Evolutionary conservation across 2,797 vertebrate species (phyloP), one percentile per base, ranked within the genome.

Genomic region (Sitta carolinensis): DNA sequence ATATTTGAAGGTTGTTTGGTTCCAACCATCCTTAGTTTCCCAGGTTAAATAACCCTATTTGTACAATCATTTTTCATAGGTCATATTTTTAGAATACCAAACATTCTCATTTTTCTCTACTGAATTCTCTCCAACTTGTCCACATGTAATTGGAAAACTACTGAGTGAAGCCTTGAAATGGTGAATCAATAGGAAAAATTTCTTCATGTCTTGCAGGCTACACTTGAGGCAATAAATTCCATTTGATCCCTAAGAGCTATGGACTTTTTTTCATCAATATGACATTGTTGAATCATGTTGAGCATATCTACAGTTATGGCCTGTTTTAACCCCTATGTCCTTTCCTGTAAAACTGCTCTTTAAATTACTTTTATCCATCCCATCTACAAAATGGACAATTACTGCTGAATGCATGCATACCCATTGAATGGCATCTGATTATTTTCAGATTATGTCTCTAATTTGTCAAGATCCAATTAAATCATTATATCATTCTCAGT

Each of bases 91-190:
- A 69, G 59, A 47, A 54, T 66, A 47, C 16, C 0, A 2, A 90
- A 90, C 55, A 68, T 86, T 88, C 88, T 81, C 66, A 90, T 96
- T 92, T 94, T 95, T 96, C 84, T 96, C 62, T 55, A 45, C 80
- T 89, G 77, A 81, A 68, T 78, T 92, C 30, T 75, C 11, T 90
- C 40, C 58, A 61, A 10, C 48, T 55, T 62, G 80, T 81, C 84
- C 58, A 84, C 36, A 38, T 68, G 43, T 92, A 95, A 96, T 93
- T 94, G 73, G 73, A 91, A 93, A 96, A 92, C 58, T 94, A 32
- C 50, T 54, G 47, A 93, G 61, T 81, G 73, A 92, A 88, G 80
- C 54, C 43, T 94, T 86, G 86, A 93, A 94, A 78, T 93, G 73
- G 25, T 90, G 73, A 86, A 93, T 89, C 92, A 84, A 95, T 96